phyloP scores from a whole-genome alignment of 2,888 invertebrate species.

The Arge pagana region DNA sequence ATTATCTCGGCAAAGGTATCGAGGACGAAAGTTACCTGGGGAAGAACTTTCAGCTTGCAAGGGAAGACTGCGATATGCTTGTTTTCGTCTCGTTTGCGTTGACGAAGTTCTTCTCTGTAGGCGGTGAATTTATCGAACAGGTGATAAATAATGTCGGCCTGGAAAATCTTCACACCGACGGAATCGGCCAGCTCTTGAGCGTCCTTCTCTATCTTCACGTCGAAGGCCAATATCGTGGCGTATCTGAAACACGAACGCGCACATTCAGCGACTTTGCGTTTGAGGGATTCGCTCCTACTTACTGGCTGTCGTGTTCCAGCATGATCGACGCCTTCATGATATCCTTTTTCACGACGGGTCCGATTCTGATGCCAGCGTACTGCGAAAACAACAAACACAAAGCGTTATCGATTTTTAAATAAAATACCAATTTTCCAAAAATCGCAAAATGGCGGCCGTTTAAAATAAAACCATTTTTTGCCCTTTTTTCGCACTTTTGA shows the following conservation, averaged over 20 bases:
- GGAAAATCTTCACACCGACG: slow-evolving; percentile 93
- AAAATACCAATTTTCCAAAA: not conserved
- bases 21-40: slow-evolving; percentile 75
- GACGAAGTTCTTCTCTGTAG: slow-evolving; percentile 87
- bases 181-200: slow-evolving; percentile 97
- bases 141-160: slow-evolving; percentile 99
- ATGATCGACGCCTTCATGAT: slow-evolving; percentile 99
- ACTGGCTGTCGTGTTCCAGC: slow-evolving; percentile 97
- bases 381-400: slow-evolving; percentile 60
- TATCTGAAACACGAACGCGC: slow-evolving; percentile 64
- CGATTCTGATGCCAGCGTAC: slow-evolving; percentile 98
- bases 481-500: no score
- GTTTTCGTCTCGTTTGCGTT: slow-evolving; percentile 91
- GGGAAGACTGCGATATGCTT: slow-evolving; percentile 98
- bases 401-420: no score
- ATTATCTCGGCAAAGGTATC: slow-evolving; percentile 1
- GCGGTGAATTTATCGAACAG: slow-evolving; percentile 96
- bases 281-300: slow-evolving; percentile 59
- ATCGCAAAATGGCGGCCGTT: not conserved
- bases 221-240: slow-evolving; percentile 98
- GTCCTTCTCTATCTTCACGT: slow-evolving; percentile 97
- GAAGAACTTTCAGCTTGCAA: slow-evolving; percentile 82
- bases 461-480: not conserved
- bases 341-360: slow-evolving; percentile 98
- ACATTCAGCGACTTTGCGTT: no score